Evolutionary conservation across 2,888 invertebrate genomes (phyloP), one percentile per base, ranked within the genome.

Genomic region (Matsumyia berberina): DNA sequence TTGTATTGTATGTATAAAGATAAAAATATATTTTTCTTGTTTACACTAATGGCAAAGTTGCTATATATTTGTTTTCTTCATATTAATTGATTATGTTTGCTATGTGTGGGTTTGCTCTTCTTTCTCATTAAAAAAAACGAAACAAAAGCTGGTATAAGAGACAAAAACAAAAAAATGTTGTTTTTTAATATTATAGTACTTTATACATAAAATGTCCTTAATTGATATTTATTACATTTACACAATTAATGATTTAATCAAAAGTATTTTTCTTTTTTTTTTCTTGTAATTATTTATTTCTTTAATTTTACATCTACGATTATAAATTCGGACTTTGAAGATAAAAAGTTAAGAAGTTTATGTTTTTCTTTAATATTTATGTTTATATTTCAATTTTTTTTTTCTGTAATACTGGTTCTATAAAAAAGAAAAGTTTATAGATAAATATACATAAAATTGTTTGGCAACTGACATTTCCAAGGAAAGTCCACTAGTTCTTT

Each of bases 291-390:
- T 76, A 39, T 72, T 31, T 53, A 53, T 57, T 57, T n/a, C 42
- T 51, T 51, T 62, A 79, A 64, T 64, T 79, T 85, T 85, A 85
- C 83, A 86, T 86, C 87, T 88, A 88, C 87, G 87, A 87, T 88
- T 88, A 87, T 88, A 88, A 88, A 88, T 88, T 88, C 88, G 88
- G 88, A 87, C 88, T 88, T 87, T 87, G 86, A 86, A 86, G 74
- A 79, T 87, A 85, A 87, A 83, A 78, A 72, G 81, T 70, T 86
- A 69, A 77, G 86, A 74, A 81, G 86, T 67, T 80, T 69, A 79
- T 79, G 19, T 60, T 62, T 39, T 46, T 74, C 51, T 64, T 73
- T 70, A 58, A 73, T 73, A 62, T 81, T 64, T 72, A 44, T 72
- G 11, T 57, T 64, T 33, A 33, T 57, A 58, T 42, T 33, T 79